These are phyloP conservation scores for Paracentrotus lividus DNA, from an alignment of 53 echinoderm and acorn worm genomes.

Conservation along the genomic window DNA sequence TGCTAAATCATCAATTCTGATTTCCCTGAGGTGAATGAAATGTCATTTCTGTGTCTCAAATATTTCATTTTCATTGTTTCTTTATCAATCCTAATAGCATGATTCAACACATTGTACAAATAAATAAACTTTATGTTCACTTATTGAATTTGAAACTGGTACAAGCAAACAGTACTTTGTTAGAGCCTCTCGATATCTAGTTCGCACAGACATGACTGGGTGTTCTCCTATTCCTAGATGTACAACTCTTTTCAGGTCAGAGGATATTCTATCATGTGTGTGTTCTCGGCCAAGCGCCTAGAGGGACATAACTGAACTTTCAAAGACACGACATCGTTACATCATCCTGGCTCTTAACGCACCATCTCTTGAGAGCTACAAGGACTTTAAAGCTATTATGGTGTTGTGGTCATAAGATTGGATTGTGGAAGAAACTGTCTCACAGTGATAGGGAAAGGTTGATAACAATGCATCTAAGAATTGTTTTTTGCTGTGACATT, in stretches of 20 bases:
- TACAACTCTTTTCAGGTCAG: background rate
- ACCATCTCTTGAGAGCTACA: too few relatives aligned
- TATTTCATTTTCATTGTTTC: background rate
- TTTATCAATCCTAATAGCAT: background rate
- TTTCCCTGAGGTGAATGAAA: background rate
- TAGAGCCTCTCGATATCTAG: background rate
- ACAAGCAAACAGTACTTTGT: background rate
- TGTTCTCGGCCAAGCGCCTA: background rate
- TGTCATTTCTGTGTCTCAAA: background rate
- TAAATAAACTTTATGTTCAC: background rate
- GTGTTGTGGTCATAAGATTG: too few relatives aligned
- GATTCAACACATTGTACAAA: background rate
- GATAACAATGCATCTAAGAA: too few relatives aligned
- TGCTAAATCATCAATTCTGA: too few relatives aligned
- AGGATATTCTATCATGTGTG: background rate
- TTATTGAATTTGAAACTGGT: background rate
- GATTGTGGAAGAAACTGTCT: too few relatives aligned
- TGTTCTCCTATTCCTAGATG: background rate
- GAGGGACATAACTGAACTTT: constrained; percentile 30
- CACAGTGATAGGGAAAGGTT: too few relatives aligned
- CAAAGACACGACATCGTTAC: background rate
- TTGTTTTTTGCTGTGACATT: too few relatives aligned
- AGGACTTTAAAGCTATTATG: too few relatives aligned
- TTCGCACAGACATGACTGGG: background rate
- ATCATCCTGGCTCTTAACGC: too few relatives aligned